Evolutionary conservation across 2,113 vertebrate genomes (phyloP).

Genomic region (Lates calcarifer): DNA sequence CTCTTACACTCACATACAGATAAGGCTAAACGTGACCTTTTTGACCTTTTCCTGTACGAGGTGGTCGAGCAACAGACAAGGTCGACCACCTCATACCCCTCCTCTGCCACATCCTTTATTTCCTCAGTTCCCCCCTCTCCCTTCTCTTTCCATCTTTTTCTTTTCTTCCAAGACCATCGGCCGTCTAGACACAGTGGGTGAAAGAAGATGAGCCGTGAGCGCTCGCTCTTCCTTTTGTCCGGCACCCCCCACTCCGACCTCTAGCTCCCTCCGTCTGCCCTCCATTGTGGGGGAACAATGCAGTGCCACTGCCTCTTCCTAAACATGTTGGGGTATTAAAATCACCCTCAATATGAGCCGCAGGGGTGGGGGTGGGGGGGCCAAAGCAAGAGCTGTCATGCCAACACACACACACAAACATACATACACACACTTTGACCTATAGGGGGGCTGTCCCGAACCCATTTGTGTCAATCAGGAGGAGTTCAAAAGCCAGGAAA

Average conservation of each 20-base stretch:
- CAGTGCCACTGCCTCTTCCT: constrained; percentile 84
- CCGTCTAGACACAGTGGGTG: constrained; percentile 72
- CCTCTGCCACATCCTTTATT: constrained; percentile 35
- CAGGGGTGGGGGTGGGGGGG: constrained; percentile 51
- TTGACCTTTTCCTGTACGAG: constrained; percentile 49
- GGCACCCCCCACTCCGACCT: constrained; percentile 43
- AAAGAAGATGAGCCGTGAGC: constrained; percentile 60
- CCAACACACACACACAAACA: constrained; percentile 59
- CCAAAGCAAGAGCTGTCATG: constrained; percentile 54
- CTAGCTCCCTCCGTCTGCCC: constrained; percentile 76
- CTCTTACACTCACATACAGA: constrained; percentile 29
- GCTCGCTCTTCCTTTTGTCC: constrained; percentile 72
- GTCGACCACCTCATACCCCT: constrained; percentile 24
- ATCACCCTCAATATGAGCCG: constrained; percentile 73
- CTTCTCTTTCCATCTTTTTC: constrained; percentile 20
- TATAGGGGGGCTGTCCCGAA: constrained; percentile 64
- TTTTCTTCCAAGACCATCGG: constrained; percentile 46
- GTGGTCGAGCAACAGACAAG: constrained; percentile 60
- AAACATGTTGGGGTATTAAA: constrained; percentile 86
- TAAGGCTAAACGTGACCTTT: constrained; percentile 51
- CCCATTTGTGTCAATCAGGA: constrained; percentile 80
- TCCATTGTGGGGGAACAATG: constrained; percentile 85
- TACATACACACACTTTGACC: constrained; percentile 70
- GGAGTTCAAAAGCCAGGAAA: constrained; percentile 80
- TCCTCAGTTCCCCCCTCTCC: constrained; percentile 20